Evolutionary conservation across 2,113 vertebrate species (phyloP).

Genomic region (Riparia riparia): DNA sequence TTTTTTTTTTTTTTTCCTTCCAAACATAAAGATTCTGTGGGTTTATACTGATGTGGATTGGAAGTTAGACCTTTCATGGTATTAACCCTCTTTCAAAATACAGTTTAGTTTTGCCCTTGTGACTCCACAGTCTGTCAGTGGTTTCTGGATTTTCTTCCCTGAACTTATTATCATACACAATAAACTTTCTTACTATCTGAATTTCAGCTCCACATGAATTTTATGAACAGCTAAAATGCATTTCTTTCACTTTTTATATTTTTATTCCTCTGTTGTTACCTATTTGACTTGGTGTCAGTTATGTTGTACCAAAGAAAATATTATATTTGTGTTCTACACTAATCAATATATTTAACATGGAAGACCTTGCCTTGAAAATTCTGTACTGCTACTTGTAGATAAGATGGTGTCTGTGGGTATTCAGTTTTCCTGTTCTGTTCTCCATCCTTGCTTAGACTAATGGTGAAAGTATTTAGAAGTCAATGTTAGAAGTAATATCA

Average conservation of each 20-base stretch:
- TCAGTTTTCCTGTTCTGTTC: neutral
- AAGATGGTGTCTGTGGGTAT: neutral
- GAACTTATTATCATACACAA: neutral
- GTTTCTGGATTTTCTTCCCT: neutral
- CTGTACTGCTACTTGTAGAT: neutral
- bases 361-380: slow-evolving; percentile 7
- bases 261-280: neutral
- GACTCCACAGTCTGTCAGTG: neutral
- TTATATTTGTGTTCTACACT: neutral
- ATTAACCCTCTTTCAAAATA: neutral
- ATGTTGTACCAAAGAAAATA: neutral
- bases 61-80: neutral
- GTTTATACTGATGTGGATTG: neutral
- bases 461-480: neutral
- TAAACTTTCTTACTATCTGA: neutral
- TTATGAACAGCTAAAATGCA: neutral
- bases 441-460: slow-evolving; percentile 10
- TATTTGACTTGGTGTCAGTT: neutral
- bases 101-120: neutral
- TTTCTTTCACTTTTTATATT: neutral
- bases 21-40: neutral
- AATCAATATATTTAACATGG: neutral
- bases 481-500: slow-evolving; percentile 29
- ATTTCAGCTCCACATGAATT: neutral
- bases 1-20: neutral